Conservation (phyloP, 1,140 invertebrate species). For the Drosophila jambulina region DNA sequence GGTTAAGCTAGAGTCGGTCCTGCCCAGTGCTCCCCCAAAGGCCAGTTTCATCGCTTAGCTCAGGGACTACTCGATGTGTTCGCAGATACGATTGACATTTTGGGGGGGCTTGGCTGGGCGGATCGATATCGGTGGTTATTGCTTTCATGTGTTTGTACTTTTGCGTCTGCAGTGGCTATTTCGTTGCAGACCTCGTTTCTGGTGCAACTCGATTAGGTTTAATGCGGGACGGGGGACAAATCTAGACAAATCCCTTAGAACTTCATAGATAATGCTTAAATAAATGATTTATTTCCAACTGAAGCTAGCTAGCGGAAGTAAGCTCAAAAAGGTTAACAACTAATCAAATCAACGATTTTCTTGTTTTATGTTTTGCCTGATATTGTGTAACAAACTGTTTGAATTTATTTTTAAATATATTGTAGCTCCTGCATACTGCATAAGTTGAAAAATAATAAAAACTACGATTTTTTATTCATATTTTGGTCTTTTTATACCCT, state of each 20-base stretch:
- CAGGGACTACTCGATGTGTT: conserved; percentile 50
- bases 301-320: neutral
- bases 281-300: conserved; percentile 21
- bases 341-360: neutral
- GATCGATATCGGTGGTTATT: conserved; percentile 9
- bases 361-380: neutral
- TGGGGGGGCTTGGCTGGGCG: conserved; percentile 13
- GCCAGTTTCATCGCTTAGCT: conserved; percentile 37
- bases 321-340: neutral
- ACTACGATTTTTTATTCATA: too few relatives aligned
- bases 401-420: neutral
- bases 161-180: conserved; percentile 19
- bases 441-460: neutral
- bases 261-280: conserved; percentile 15
- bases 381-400: conserved; percentile 1
- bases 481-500: too few relatives aligned
- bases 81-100: conserved; percentile 38
- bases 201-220: conserved; percentile 24
- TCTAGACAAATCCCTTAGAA: neutral
- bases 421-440: neutral
- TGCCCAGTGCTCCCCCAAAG: conserved; percentile 3
- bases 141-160: conserved; percentile 12
- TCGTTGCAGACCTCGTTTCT: conserved; percentile 6
- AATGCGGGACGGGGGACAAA: neutral
- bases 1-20: conserved; percentile 15